Percentiles rank a stretch among this genome's conserved stretches.
Evolutionary conservation across 2,888 invertebrate species (phyloP).

Genomic region (Apoda limacodes): DNA sequence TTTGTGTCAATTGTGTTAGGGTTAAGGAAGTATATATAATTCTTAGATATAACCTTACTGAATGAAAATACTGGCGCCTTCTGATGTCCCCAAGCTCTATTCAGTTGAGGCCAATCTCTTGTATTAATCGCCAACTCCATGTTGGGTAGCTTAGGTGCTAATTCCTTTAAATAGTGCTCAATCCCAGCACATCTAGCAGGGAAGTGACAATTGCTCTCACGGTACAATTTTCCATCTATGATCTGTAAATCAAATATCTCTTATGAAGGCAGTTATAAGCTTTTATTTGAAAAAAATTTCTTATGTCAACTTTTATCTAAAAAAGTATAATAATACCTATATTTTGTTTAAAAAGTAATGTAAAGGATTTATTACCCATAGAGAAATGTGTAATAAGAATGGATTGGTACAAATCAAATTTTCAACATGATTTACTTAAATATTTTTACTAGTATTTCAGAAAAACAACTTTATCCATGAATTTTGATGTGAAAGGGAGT

Average conservation of each 20-base stretch:
- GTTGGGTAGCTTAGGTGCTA: conserved; percentile 79
- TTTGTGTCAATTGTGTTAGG: neutral
- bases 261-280: too few species aligned
- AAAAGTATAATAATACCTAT: too few species aligned
- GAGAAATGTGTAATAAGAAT: too few species aligned
- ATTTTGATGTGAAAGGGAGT: too few species aligned
- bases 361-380: too few species aligned
- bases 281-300: too few species aligned
- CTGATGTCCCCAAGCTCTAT: conserved; percentile 67
- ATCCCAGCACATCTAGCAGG: conserved; percentile 92
- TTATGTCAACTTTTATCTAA: too few species aligned
- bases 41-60: conserved; percentile 81
- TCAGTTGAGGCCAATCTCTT: conserved; percentile 93
- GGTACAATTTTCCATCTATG: conserved; percentile 81
- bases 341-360: too few species aligned
- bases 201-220: conserved; percentile 90
- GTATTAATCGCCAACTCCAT: conserved; percentile 91
- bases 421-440: neutral
- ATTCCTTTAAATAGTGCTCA: conserved; percentile 84
- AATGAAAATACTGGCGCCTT: conserved; percentile 93
- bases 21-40: too few species aligned
- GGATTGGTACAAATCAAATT: too few species aligned
- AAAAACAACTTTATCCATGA: neutral
- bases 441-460: neutral
- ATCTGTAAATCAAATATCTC: conserved; percentile 87